Evolutionary conservation across 2,888 invertebrate genomes (phyloP).

Genomic region (Drosophila cognata): DNA sequence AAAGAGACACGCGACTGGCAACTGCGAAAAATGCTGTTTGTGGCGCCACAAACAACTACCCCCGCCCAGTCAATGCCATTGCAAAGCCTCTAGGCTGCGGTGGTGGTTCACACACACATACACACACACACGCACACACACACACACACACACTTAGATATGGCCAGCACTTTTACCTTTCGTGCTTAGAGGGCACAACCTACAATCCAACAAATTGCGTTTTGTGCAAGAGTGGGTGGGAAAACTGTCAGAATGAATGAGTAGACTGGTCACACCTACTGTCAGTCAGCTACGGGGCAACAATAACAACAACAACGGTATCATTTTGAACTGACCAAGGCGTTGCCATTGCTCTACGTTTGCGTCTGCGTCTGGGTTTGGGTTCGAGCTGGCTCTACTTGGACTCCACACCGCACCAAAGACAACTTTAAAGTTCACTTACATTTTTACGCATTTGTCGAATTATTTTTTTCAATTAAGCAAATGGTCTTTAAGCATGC

Average conservation of each 20-base stretch:
- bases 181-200: constrained; percentile 81
- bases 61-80: constrained; percentile 35
- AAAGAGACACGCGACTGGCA: constrained; percentile 73
- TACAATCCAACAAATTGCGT: constrained; percentile 82
- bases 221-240: constrained; percentile 82
- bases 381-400: constrained; percentile 13
- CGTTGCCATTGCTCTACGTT: constrained; percentile 60
- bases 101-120: constrained; percentile 60
- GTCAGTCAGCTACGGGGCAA: constrained; percentile 77
- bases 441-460: constrained; percentile 35
- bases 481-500: constrained; percentile 45
- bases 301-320: constrained; percentile 46
- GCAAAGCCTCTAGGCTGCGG: constrained; percentile 40
- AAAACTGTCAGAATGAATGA: constrained; percentile 84
- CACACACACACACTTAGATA: constrained; percentile 30
- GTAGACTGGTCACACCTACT: constrained; percentile 83
- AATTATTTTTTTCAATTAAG: constrained; percentile 61
- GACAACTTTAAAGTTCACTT: constrained; percentile 58
- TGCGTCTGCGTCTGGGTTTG: constrained; percentile 15
- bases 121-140: constrained; percentile 20
- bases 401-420: constrained; percentile 14
- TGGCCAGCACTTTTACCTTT: constrained; percentile 75
- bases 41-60: constrained; percentile 71
- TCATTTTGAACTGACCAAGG: constrained; percentile 69
- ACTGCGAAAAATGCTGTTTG: constrained; percentile 69